phyloP scores from a whole-genome alignment of 2,888 invertebrate species.

The Ditula angustiorana region DNA sequence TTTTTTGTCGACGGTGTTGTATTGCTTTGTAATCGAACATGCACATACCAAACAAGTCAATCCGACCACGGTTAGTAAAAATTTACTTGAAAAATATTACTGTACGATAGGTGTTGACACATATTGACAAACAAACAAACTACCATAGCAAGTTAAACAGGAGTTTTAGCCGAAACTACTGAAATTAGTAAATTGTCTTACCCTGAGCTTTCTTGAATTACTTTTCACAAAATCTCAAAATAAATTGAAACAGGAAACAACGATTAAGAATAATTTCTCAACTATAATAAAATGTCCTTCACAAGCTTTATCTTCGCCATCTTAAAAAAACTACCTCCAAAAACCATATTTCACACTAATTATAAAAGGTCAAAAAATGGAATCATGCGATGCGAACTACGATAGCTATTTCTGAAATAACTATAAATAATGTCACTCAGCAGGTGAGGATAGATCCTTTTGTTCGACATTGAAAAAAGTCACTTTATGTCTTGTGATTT shows the following conservation, averaged over 20 bases:
- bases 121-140: too few relatives aligned
- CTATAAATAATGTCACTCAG: conserved; percentile 74
- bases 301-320: conserved; percentile 16
- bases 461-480: conserved; percentile 67
- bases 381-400: conserved; percentile 67
- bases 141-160: too few relatives aligned
- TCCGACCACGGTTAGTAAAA: too few relatives aligned
- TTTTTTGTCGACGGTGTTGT: too few relatives aligned
- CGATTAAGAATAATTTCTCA: conserved; percentile 7
- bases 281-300: conserved; percentile 4
- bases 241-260: conserved; percentile 14
- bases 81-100: too few relatives aligned
- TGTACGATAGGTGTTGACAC: too few relatives aligned
- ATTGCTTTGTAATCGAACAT: too few relatives aligned
- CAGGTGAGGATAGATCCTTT: conserved; percentile 77
- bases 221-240: not conserved
- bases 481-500: conserved; percentile 79
- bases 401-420: conserved; percentile 55
- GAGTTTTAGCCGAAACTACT: too few relatives aligned
- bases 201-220: too few relatives aligned
- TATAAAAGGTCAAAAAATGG: conserved; percentile 73
- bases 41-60: too few relatives aligned
- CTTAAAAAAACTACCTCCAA: conserved; percentile 49
- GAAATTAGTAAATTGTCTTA: too few relatives aligned
- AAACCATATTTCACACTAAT: conserved; percentile 80